Evolutionary conservation across 2,113 vertebrate species (phyloP).

Genomic region (Odocoileus virginianus): DNA sequence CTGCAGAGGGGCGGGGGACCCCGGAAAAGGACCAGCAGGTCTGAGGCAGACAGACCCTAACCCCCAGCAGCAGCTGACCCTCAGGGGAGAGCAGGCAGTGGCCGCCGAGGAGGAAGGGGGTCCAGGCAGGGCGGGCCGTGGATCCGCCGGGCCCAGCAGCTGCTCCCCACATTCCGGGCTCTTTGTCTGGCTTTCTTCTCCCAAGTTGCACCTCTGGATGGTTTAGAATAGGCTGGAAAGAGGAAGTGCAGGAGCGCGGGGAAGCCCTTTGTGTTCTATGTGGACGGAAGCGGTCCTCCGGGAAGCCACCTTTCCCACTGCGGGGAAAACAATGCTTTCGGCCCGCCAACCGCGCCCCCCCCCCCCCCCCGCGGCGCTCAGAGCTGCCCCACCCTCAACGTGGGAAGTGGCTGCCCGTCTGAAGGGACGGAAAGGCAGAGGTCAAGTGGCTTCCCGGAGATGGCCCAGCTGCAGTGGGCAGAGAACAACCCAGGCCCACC

Average conservation of each 20-base stretch:
- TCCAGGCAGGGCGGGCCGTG: accelerated
- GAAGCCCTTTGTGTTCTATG: constrained; percentile 64
- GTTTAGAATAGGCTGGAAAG: background rate
- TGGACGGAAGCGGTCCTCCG: background rate
- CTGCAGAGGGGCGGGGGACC: no score
- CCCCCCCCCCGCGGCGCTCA: background rate
- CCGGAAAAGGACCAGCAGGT: background rate
- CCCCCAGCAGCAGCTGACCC: background rate
- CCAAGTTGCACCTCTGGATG: background rate
- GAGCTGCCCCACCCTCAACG: background rate
- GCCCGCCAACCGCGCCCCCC: background rate
- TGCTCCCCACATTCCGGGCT: background rate
- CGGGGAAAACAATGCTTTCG: constrained; percentile 13
- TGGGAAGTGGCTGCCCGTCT: background rate
- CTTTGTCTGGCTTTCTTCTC: background rate
- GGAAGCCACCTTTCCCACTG: constrained; percentile 54
- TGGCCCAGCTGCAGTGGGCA: background rate
- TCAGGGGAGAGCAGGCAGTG: background rate
- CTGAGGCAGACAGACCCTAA: background rate
- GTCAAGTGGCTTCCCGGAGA: constrained; percentile 12
- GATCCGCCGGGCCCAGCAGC: background rate
- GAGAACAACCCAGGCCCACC: background rate
- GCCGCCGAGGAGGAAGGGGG: background rate
- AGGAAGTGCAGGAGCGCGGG: constrained; percentile 28
- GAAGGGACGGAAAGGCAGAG: background rate